These are phyloP conservation scores for Echinometra lucunter DNA, from an alignment of 53 echinoderm and acorn worm genomes.

Conservation along the genomic window DNA sequence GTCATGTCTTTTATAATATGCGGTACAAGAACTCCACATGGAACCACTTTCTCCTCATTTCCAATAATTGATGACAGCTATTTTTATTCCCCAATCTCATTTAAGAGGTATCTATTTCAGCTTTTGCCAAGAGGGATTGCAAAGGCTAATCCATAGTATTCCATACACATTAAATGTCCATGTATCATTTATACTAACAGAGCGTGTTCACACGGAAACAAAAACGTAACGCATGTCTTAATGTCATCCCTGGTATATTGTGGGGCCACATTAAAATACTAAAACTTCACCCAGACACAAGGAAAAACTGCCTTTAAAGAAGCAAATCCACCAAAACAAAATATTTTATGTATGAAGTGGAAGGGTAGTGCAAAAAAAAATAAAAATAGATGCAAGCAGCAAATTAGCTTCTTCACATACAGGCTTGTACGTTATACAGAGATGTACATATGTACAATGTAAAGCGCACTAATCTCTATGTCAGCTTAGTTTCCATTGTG, in stretches of 20 bases:
- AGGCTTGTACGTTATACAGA: too few relatives aligned
- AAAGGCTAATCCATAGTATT: not conserved
- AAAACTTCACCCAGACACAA: too few relatives aligned
- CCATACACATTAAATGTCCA: not conserved
- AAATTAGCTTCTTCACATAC: too few relatives aligned
- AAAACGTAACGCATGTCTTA: not conserved
- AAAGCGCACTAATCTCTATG: too few relatives aligned
- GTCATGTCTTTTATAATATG: not conserved
- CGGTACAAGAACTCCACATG: not conserved
- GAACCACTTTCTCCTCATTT: conserved; percentile 15
- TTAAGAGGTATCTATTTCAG: not conserved
- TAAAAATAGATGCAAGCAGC: too few relatives aligned
- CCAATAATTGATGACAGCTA: conserved; percentile 52
- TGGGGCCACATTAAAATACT: not conserved
- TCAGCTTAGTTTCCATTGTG: too few relatives aligned
- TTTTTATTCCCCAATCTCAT: not conserved
- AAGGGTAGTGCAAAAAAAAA: too few relatives aligned
- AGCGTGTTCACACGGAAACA: not conserved
- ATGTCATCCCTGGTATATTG: not conserved
- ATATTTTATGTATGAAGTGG: too few relatives aligned
- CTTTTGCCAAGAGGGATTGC: not conserved
- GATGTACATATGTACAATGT: too few relatives aligned
- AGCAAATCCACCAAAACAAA: too few relatives aligned
- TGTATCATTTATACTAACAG: not conserved
- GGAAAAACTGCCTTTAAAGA: too few relatives aligned